Evolutionary conservation across 2,113 vertebrate genomes (phyloP).

Genomic region (Peromyscus leucopus): DNA sequence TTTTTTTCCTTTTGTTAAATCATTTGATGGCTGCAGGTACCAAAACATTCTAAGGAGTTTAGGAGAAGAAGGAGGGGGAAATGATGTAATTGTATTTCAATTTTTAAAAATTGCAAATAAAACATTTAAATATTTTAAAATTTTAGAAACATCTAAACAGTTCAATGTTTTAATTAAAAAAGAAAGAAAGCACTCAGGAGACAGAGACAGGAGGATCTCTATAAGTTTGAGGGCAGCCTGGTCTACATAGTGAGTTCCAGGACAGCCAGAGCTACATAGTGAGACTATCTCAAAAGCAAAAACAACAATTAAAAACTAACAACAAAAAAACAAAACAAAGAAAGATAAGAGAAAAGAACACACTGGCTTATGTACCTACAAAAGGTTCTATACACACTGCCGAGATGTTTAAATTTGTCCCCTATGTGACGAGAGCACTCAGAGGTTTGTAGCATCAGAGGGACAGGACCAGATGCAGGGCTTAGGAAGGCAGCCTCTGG

Average conservation of each 20-base stretch:
- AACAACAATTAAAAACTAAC: too few relatives aligned
- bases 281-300: background rate
- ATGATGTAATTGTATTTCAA: background rate
- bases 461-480: background rate
- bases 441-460: slow-evolving; percentile 21
- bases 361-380: background rate
- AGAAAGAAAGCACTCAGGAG: background rate
- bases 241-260: background rate
- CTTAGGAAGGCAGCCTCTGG: background rate
- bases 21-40: slow-evolving; percentile 11
- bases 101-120: background rate
- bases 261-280: background rate
- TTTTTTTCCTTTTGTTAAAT: slow-evolving; percentile 40
- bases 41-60: background rate
- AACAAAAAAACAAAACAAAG: background rate
- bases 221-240: background rate
- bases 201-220: background rate
- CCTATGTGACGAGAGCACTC: background rate
- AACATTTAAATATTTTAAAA: background rate
- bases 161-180: background rate
- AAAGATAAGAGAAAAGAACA: background rate
- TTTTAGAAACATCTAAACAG: slow-evolving; percentile 7
- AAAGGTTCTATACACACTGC: slow-evolving; percentile 12
- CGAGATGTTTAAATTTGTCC: background rate
- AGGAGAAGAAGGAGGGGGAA: background rate